Base-by-base conservation (phyloP, 2,113 vertebrate species). In the Megaceryle torquata region DNA sequence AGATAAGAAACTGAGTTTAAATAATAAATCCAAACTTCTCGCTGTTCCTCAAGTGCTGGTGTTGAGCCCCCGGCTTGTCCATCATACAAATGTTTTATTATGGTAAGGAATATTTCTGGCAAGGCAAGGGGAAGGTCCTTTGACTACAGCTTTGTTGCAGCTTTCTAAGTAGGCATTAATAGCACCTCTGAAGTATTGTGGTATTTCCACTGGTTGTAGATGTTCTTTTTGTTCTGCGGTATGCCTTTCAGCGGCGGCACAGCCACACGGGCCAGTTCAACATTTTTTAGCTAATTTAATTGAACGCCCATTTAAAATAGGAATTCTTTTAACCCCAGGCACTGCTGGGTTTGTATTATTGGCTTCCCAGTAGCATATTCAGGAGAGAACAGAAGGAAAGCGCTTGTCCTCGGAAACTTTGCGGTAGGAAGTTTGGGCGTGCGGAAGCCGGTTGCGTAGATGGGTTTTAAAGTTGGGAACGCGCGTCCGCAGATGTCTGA, bases 221-320 rank as follows among this genome's bases (percentile, higher is more conserved):
- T 81, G 69, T 64, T 67, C 90, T 71, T 81, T 91, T 94, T 92
- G 69, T 89, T 88, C 90, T 88, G 65, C 86, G 90, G 56, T 46
- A 48, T 86, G 91, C 68, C 71, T 96, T 90, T 91, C 88, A 94
- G 93, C 85, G 94, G 85, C 76, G 37, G 88, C 48, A 86, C 90
- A 95, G 80, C 86, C 94, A 20, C 37, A 82, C 68, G 56, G 83
- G 65, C 92, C 95, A 39, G 78, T 44, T 61, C 65, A 72, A 35
- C 90, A 84, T 94, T 91, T 97, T 92, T 96, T 61, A 92, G 76
- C 77, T 96, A 92, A 92, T 95, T 92, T 71, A 96, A 93, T 94
- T 90, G 90, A 95, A 94, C 53, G 86, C 69, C 65, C 91, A 8
- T 92, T 96, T 93, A 86, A 94, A 96, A 84, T 51, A 29, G 81